phyloP scores from a whole-genome alignment of 2,797 vertebrate genomes.

The Halcyon smyrnensis region DNA sequence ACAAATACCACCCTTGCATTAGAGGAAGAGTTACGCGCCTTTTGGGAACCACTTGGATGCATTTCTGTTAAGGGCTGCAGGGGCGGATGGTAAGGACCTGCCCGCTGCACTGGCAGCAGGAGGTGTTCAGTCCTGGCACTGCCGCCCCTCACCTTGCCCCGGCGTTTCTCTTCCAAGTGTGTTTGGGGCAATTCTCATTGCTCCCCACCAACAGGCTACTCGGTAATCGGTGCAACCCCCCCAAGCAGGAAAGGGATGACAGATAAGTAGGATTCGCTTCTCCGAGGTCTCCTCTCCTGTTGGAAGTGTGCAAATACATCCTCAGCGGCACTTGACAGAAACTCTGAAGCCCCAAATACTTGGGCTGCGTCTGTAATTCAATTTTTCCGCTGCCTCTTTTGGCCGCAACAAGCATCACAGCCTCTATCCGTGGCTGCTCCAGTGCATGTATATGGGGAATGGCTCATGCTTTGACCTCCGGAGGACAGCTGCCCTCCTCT shows the following conservation, averaged over 20 bases:
- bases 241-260: neutral
- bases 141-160: neutral
- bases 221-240: neutral
- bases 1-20: neutral
- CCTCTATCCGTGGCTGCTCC: neutral
- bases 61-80: neutral
- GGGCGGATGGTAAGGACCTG: neutral
- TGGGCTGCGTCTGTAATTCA: neutral
- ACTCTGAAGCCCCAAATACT: neutral
- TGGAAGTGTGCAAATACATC: neutral
- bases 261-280: neutral
- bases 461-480: neutral
- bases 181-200: neutral
- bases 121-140: rapidly evolving
- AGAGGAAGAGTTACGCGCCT: neutral
- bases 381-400: neutral
- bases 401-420: neutral
- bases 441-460: rapidly evolving
- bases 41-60: neutral
- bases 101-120: neutral
- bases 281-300: neutral
- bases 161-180: rapidly evolving
- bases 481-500: neutral
- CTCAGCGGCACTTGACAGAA: slow-evolving; percentile 3
- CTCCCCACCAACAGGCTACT: neutral